Conservation (phyloP, 2,888 invertebrate species). For the Drosophila nigritarsus region DNA sequence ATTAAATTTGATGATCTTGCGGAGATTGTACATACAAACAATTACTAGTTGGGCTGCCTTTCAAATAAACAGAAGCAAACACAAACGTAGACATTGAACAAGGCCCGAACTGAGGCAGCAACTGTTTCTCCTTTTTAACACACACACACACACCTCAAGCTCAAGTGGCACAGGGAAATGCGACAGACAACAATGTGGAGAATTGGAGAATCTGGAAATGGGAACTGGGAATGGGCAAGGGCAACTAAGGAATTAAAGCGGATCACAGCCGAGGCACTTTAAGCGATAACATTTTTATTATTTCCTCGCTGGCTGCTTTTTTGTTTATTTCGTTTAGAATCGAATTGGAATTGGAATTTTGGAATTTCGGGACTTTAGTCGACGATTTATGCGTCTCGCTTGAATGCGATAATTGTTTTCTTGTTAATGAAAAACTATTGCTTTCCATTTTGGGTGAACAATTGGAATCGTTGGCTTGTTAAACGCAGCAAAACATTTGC, state of each 20-base stretch:
- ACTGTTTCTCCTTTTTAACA: slow-evolving; percentile 14
- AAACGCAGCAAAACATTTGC: slow-evolving; percentile 73
- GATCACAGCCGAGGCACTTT: slow-evolving; percentile 35
- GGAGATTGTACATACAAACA: slow-evolving; percentile 64
- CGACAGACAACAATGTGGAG: slow-evolving; percentile 54
- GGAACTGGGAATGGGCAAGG: background rate
- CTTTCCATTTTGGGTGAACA: slow-evolving; percentile 39
- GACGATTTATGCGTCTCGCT: slow-evolving; percentile 58
- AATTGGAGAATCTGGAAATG: slow-evolving; percentile 8
- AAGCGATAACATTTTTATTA: slow-evolving; percentile 76
- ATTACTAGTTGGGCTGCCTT: slow-evolving; percentile 39
- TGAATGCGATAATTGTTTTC: slow-evolving; percentile 24
- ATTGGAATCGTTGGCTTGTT: slow-evolving; percentile 44
- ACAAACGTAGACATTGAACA: slow-evolving; percentile 15
- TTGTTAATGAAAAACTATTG: slow-evolving; percentile 51
- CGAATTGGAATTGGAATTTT: slow-evolving; percentile 16
- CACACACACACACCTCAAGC: slow-evolving; percentile 49
- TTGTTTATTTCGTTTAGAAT: slow-evolving; percentile 30
- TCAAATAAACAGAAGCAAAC: slow-evolving; percentile 72
- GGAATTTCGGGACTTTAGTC: slow-evolving; percentile 20
- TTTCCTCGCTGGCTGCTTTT: slow-evolving; percentile 47
- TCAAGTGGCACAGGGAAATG: slow-evolving; percentile 76
- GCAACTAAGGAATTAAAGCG: slow-evolving; percentile 3
- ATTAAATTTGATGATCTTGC: slow-evolving; percentile 79
- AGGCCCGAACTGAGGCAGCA: slow-evolving; percentile 1